Conservation (phyloP, 2,797 vertebrate species). For the Galaxias olidus region DNA sequence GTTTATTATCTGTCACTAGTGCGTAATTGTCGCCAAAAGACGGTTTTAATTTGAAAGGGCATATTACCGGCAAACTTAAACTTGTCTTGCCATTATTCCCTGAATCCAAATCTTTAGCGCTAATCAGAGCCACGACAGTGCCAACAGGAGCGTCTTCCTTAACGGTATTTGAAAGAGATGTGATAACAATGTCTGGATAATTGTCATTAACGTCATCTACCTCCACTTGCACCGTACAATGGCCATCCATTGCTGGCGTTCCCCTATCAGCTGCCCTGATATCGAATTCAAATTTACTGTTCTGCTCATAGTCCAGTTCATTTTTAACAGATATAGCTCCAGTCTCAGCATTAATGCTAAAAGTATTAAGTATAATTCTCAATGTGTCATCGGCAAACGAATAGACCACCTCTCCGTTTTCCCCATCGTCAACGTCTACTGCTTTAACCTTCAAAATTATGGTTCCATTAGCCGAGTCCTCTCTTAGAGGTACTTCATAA, state of each 20-base stretch:
- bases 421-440: conserved; percentile 62
- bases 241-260: conserved; percentile 57
- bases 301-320: too few relatives aligned
- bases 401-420: conserved; percentile 58
- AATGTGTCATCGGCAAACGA: conserved; percentile 56
- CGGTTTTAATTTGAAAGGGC: conserved; percentile 48
- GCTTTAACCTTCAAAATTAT: conserved; percentile 51
- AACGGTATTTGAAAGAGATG: conserved; percentile 43
- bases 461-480: conserved; percentile 40
- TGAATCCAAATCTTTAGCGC: conserved; percentile 48
- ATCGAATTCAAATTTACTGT: conserved; percentile 47
- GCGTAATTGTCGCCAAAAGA: conserved; percentile 53
- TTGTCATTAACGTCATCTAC: conserved; percentile 67
- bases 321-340: conserved; percentile 55
- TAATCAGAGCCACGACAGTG: conserved; percentile 48
- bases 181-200: conserved; percentile 55
- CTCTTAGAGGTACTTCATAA: conserved; percentile 56
- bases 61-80: conserved; percentile 16
- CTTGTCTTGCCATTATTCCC: conserved; percentile 45
- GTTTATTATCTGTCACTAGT: conserved; percentile 48
- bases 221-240: conserved; percentile 57
- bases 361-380: conserved; percentile 36
- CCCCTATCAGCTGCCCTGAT: conserved; percentile 62
- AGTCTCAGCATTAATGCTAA: conserved; percentile 42
- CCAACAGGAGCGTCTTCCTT: conserved; percentile 44